Evolutionary conservation across 2,797 vertebrate species (phyloP), one percentile per base, ranked within the genome.

Genomic region (Sebastes itinus): DNA sequence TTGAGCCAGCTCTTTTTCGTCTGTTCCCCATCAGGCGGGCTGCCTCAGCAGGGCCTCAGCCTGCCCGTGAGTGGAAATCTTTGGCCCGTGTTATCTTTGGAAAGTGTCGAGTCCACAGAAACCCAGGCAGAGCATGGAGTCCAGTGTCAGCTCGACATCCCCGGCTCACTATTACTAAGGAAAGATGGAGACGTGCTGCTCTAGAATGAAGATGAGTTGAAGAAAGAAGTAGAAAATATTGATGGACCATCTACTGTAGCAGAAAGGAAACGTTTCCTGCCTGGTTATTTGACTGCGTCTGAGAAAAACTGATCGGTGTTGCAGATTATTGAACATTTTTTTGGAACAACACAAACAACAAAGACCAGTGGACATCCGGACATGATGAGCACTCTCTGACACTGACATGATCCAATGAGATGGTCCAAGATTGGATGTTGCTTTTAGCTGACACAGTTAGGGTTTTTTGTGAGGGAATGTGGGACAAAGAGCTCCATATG

Each of bases 81-180:
- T 92, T 93, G 92, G 94, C 90, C 90, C 91, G 83, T 96, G 95
- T 97, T 97, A 96, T 97, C 96, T 97, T 97, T 97, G 95, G 96
- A 97, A 97, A 96, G 95, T 60, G 95, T 96, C 92, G 95, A 96
- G 95, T 94, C 95, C 95, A 96, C 96, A 95, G 95, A 97, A 96
- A 92, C 92, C 91, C 81, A 87, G 90, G 22, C 63, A 65, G 88
- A 93, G 93, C 92, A 90, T 66, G 83, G 94, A 95, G 95, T 94
- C 94, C 91, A 95, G 94, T 95, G 94, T 92, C 94, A 95, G 93
- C 93, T 90, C 78, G 80, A 89, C 86, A 63, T 91, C 89, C 82
- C 38, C 28, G 76, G 78, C 89, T 86, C 75, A 63, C 89, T 84
- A 81, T 80, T 91, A 82, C 83, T 80, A 61, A 80, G 82, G 78